Conservation (phyloP, 2,113 vertebrate genomes). For the Tenebrosternarchus preto region DNA sequence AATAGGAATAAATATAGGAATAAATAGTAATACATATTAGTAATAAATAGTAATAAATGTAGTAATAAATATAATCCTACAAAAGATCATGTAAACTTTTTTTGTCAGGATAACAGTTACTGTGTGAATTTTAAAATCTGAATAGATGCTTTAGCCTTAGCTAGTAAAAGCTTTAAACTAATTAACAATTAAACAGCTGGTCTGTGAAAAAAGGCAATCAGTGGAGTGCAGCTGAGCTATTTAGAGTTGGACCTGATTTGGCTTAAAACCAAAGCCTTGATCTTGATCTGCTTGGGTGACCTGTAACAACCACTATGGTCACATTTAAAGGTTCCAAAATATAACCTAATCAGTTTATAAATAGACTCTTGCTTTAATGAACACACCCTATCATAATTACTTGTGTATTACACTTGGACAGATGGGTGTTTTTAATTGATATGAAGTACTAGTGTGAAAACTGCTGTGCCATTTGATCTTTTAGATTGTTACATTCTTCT, state of each 20-base stretch:
- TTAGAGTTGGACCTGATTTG: conserved; percentile 33
- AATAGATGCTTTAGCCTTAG: conserved; percentile 8
- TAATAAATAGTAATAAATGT: background rate
- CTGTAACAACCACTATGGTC: conserved; percentile 24
- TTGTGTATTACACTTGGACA: conserved; percentile 25
- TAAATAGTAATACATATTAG: too few species aligned
- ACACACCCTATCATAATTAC: conserved; percentile 51
- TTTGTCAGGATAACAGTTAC: background rate
- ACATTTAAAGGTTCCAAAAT: conserved; percentile 41
- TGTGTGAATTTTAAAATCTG: background rate
- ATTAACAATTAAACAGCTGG: conserved; percentile 30
- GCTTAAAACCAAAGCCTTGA: conserved; percentile 32
- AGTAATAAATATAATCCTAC: too few species aligned
- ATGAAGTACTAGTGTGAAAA: conserved; percentile 37
- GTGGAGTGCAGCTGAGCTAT: conserved; percentile 6
- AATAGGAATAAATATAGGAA: background rate
- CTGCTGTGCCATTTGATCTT: background rate
- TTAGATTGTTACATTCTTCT: background rate
- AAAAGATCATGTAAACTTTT: too few species aligned
- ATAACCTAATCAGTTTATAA: conserved; percentile 52
- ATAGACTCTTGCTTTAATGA: conserved; percentile 47
- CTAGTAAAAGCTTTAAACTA: conserved; percentile 21
- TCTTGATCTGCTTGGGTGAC: conserved; percentile 33
- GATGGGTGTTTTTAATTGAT: conserved; percentile 35
- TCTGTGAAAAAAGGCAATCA: background rate